Percentiles rank a stretch among this genome's conserved stretches.
Conservation (phyloP, 2,113 vertebrate species). For the Podilymbus podiceps region DNA sequence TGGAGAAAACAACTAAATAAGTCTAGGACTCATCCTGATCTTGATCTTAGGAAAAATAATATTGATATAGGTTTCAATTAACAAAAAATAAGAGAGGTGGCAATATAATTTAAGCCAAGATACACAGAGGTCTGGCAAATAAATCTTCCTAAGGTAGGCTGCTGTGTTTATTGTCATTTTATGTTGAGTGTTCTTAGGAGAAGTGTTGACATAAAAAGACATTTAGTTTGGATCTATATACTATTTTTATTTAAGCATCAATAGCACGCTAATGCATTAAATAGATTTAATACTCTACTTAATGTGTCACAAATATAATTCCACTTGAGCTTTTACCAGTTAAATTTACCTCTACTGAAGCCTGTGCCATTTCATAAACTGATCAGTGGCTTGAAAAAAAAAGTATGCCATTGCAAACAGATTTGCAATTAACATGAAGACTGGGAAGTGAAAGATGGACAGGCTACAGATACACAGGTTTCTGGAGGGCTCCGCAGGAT, state of each 20-base stretch:
- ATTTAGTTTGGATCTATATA: not conserved
- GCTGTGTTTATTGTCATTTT: not conserved
- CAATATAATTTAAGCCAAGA: not conserved
- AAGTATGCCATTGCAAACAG: not conserved
- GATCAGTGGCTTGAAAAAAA: not conserved
- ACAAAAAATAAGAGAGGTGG: not conserved
- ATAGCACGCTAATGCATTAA: not conserved
- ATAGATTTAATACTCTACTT: not conserved
- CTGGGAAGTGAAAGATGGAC: not conserved
- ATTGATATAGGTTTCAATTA: not conserved
- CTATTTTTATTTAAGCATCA: not conserved
- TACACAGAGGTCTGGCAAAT: not conserved
- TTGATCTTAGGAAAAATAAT: not conserved
- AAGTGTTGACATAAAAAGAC: not conserved
- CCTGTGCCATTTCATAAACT: not conserved
- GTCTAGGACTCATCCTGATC: not conserved
- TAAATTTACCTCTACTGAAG: not conserved
- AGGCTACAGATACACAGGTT: not conserved
- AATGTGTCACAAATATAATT: not conserved
- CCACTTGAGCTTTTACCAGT: not conserved
- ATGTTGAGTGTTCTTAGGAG: not conserved
- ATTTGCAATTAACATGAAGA: not conserved
- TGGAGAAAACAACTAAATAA: not conserved
- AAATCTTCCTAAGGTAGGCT: not conserved
- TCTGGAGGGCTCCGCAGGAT: fast-evolving